phyloP scores from a whole-genome alignment of 2,888 invertebrate species.

The Deilephila elpenor region DNA sequence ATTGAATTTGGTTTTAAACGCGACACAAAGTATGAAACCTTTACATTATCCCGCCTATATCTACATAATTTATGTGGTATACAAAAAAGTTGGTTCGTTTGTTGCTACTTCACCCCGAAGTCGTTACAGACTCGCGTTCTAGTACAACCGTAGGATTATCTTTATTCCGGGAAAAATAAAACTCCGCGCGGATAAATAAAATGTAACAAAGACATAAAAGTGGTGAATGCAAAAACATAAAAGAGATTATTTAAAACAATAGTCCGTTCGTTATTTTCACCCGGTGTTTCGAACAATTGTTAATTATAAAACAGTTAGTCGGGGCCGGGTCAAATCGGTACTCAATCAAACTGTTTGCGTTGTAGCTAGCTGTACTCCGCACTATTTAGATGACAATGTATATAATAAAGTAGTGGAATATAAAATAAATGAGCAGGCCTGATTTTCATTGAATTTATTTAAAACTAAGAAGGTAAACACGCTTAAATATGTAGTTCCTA shows the following conservation, averaged over 20 bases:
- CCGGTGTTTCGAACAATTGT: constrained; percentile 1
- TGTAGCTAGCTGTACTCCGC: neutral
- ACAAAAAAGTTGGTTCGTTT: neutral
- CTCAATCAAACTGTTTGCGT: constrained; percentile 3
- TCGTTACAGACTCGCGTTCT: neutral
- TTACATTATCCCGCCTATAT: neutral
- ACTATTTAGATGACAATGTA: neutral
- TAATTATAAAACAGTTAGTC: constrained; percentile 20
- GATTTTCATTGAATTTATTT: neutral
- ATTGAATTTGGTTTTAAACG: too few species aligned
- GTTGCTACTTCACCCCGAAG: neutral
- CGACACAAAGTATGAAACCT: too few species aligned
- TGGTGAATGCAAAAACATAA: constrained; percentile 8
- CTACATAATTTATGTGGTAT: neutral
- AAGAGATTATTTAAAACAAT: constrained; percentile 15
- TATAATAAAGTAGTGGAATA: neutral
- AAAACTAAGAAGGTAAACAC: too few species aligned
- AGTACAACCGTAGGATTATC: constrained; percentile 9
- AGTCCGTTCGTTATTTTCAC: constrained; percentile 5
- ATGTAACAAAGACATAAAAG: constrained; percentile 1
- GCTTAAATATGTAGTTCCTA: too few species aligned
- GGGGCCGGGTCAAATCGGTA: constrained; percentile 7
- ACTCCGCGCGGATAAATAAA: neutral
- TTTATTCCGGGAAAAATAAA: constrained; percentile 12
- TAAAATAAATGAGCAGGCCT: neutral